Conservation (phyloP, 2,113 vertebrate species). For the Noturus placidus region DNA sequence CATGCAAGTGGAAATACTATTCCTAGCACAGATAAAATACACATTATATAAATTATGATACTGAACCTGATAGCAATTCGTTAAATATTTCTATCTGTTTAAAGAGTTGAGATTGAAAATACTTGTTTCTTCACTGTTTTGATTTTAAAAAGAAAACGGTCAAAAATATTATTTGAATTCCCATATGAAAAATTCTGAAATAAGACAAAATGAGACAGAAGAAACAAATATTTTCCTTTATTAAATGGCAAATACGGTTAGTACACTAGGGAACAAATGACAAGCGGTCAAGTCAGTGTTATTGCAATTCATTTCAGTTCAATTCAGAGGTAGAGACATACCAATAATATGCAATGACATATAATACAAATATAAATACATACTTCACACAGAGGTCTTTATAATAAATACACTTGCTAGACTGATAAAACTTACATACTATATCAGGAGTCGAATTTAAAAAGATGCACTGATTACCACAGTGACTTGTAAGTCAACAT, state of each 20-base stretch:
- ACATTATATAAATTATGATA: not conserved
- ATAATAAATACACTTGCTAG: not conserved
- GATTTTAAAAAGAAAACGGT: conserved; percentile 6
- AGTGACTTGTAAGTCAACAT: not conserved
- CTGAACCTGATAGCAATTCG: not conserved
- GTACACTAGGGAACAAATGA: conserved; percentile 50
- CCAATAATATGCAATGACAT: not conserved
- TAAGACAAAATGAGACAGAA: conserved; percentile 83
- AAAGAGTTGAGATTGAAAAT: conserved; percentile 60
- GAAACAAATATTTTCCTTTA: conserved; percentile 98
- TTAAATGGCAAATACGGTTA: conserved; percentile 65
- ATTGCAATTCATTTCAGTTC: not conserved
- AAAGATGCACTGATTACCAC: not conserved
- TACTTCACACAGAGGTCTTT: too few species aligned
- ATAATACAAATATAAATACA: too few species aligned
- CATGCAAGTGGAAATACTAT: conserved; percentile 8
- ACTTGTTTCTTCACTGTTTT: conserved; percentile 71
- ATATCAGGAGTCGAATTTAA: not conserved
- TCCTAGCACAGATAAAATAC: not conserved
- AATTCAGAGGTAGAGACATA: conserved; percentile 25
- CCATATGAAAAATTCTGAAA: conserved; percentile 41
- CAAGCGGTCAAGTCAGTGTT: not conserved
- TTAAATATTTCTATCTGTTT: not conserved
- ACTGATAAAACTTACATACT: not conserved
- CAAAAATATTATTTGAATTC: not conserved